Evolutionary conservation across 2,113 vertebrate genomes (phyloP), one percentile per base, ranked within the genome.

Genomic region (Gavia stellata): DNA sequence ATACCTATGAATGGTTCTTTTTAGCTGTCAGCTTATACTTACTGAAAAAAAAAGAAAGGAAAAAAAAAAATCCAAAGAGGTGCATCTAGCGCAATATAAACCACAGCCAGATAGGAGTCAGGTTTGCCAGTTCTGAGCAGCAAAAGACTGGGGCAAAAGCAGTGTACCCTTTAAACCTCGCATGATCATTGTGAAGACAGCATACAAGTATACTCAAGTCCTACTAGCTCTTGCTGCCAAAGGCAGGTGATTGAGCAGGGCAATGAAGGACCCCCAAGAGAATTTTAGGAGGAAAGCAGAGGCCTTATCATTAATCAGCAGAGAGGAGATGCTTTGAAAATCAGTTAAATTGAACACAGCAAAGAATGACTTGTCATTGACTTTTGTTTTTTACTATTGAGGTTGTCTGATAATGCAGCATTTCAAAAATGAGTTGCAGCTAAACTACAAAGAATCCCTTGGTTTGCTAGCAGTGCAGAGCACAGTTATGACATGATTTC

Each of bases 41-140:
- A 26, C 0, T n/a, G n/a, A 71, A 17, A 6, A 40, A 33, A 74
- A 79, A 90, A 50, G 6, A 6, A n/a, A 58, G 20, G n/a, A n/a
- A 3, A n/a, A 59, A 42, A 65, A 38, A n/a, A 49, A 18, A 19
- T 20, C 21, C 9, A 2, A 61, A 66, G 10, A 38, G 26, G 9
- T 73, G 40, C 38, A 44, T 42, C 4, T 12, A 25, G 11, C 20
- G 10, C 0, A 0, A 38, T 56, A 67, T 47, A 31, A 84, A 84
- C 38, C 26, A 34, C 6, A 78, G 15, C 4, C 0, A 0, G 44
- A 28, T 13, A 49, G 2, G 9, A 4, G 14, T 42, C 73, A 36
- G 47, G 12, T 56, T 28, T 89, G 15, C 20, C 90, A 3, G 2
- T 52, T 74, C 25, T 63, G n/a, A 44, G 29, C 34, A 29, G 12